Evolutionary conservation across 2,113 vertebrate species (phyloP).

Genomic region (Ornithorhynchus anatinus): DNA sequence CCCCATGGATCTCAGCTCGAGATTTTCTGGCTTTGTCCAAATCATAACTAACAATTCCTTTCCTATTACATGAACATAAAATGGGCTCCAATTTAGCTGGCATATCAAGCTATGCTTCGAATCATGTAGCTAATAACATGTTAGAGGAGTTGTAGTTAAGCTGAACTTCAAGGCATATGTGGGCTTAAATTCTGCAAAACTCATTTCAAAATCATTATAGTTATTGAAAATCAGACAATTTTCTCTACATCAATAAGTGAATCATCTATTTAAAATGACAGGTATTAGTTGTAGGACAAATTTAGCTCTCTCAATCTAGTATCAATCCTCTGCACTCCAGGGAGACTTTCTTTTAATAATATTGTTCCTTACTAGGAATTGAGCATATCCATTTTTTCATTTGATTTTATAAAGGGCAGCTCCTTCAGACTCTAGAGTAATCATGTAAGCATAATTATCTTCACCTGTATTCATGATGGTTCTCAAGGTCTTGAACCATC

Average conservation of each 20-base stretch:
- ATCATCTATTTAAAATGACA: not conserved
- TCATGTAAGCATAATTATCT: not conserved
- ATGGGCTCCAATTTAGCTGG: too few species aligned
- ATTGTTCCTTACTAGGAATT: not conserved
- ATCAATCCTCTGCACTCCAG: not conserved
- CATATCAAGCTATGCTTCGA: not conserved
- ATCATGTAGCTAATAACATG: not conserved
- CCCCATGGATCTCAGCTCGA: too few species aligned
- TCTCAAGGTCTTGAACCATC: too few species aligned
- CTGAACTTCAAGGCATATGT: not conserved
- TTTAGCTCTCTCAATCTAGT: not conserved
- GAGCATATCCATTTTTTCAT: not conserved
- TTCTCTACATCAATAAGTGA: not conserved
- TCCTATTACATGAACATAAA: too few species aligned
- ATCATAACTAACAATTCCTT: too few species aligned
- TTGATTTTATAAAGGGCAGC: not conserved
- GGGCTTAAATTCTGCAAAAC: not conserved
- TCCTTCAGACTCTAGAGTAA: not conserved
- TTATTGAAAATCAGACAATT: not conserved
- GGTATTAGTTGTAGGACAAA: not conserved
- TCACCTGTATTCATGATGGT: too few species aligned
- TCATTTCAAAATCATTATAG: not conserved
- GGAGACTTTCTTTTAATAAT: slow-evolving; percentile 8
- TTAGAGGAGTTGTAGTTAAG: not conserved
- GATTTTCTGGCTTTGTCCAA: too few species aligned